phyloP scores from a whole-genome alignment of 2,888 invertebrate species.

The Ectobius pallidus region DNA sequence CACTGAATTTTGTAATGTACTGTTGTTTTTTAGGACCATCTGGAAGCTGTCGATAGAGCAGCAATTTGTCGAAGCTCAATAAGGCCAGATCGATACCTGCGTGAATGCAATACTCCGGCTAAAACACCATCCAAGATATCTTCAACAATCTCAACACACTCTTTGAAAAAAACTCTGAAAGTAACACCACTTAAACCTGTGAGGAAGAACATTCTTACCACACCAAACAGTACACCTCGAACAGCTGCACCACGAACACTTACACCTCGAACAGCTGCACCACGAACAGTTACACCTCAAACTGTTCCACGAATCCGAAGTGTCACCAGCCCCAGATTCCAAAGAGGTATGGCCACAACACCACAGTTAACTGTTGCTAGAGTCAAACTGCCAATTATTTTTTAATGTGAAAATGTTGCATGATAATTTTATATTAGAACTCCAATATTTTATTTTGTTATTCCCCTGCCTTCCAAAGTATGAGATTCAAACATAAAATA shows the following conservation, averaged over 20 bases:
- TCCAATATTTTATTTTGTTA: too few relatives aligned
- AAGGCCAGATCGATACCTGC: neutral
- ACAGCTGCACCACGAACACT: neutral
- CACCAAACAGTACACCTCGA: too few relatives aligned
- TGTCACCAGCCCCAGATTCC: neutral
- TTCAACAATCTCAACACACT: neutral
- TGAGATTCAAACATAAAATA: too few relatives aligned
- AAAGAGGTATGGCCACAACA: neutral
- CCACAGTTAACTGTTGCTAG: neutral
- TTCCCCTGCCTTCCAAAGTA: too few relatives aligned
- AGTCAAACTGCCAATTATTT: neutral
- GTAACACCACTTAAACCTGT: neutral
- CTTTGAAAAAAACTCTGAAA: neutral
- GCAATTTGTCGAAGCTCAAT: conserved; percentile 10
- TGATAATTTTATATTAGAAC: too few relatives aligned
- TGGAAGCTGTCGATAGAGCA: neutral
- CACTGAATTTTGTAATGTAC: too few relatives aligned
- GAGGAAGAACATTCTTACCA: neutral
- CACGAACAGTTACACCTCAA: neutral
- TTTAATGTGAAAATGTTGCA: too few relatives aligned
- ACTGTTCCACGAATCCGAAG: neutral
- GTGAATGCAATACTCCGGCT: conserved; percentile 3
- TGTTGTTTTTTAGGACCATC: conserved; percentile 17
- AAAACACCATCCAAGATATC: neutral
- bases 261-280: neutral